Evolutionary conservation across 1,140 invertebrate species (phyloP), one percentile per base, ranked within the genome.

Genomic region (Eufriesea mexicana): DNA sequence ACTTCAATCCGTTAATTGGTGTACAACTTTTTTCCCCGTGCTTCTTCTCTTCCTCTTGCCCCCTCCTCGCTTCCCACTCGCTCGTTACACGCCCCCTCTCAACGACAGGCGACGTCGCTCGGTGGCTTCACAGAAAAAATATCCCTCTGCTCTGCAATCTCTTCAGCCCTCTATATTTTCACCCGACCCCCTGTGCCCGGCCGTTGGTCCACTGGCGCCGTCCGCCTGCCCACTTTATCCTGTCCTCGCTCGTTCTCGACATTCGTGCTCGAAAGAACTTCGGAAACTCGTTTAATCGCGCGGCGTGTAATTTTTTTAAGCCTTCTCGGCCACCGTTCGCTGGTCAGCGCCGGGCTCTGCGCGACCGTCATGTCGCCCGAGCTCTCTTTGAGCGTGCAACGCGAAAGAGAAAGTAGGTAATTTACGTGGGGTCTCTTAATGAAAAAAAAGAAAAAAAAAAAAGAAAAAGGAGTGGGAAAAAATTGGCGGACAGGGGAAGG

Each of bases 1-100:
- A 92, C 89, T 91, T 92, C 86, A 90, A 91, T 91, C 86, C 89
- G 86, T 92, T 92, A 93, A 93, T 93, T 93, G 90, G 88, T 91
- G 84, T 86, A 90, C 86, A 91, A 91, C 85, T 91, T 92, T 91
- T 72, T 89, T 86, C 35, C 18, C 81, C 72, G 66, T 79, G n/a
- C 66, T 83, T 70, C 79, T 75, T 82, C 79, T 77, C 70, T 79
- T 66, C 64, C 59, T 64, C 67, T 61, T 20, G 51, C 54, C 67
- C 25, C 35, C 55, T 62, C 35, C 4, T n/a, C n/a, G n/a, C n/a
- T 12, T 49, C 14, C 9, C 45, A n/a, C 20, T 51, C 2, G 51
- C 70, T 42, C 71, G 71, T 74, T 59, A 59, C 55, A 35, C 35
- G 35, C 71, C 2, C 35, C 42, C 35, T 45, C 12, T 5, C 35